Evolutionary conservation across 37 sponge, comb jelly and placozoan species (phyloP).

Genomic region (Aplysina aerophoba): DNA sequence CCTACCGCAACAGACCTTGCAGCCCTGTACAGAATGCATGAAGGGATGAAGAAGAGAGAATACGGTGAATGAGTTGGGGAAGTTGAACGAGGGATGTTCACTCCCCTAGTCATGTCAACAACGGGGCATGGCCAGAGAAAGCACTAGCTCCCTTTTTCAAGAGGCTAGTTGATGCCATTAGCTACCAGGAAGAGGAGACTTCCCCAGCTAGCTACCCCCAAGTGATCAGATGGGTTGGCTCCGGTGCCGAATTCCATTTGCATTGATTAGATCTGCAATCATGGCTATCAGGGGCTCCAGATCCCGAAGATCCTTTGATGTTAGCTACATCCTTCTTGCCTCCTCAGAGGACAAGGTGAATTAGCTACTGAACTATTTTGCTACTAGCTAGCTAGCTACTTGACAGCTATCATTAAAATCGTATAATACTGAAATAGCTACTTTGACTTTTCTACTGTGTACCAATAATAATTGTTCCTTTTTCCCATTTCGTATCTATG

Average conservation of each 20-base stretch:
- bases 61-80: slow-evolving; percentile 6
- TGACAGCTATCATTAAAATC: too few relatives aligned
- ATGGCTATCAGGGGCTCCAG: neutral
- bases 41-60: slow-evolving; percentile 7
- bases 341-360: neutral
- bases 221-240: neutral
- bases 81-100: slow-evolving; percentile 8
- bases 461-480: too few relatives aligned
- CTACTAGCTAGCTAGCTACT: too few relatives aligned
- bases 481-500: too few relatives aligned
- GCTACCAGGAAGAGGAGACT: neutral
- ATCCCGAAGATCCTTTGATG: neutral
- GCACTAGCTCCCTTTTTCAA: neutral
- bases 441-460: too few relatives aligned
- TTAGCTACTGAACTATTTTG: too few relatives aligned
- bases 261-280: neutral
- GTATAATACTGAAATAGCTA: too few relatives aligned
- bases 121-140: slow-evolving; percentile 8
- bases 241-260: neutral
- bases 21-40: slow-evolving; percentile 12
- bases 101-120: slow-evolving; percentile 6
- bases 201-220: neutral
- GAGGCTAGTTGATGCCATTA: neutral
- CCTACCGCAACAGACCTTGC: slow-evolving; percentile 14
- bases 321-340: neutral